Base-by-base conservation (phyloP, 1,140 invertebrate genomes). In the Nasonia vitripennis region DNA sequence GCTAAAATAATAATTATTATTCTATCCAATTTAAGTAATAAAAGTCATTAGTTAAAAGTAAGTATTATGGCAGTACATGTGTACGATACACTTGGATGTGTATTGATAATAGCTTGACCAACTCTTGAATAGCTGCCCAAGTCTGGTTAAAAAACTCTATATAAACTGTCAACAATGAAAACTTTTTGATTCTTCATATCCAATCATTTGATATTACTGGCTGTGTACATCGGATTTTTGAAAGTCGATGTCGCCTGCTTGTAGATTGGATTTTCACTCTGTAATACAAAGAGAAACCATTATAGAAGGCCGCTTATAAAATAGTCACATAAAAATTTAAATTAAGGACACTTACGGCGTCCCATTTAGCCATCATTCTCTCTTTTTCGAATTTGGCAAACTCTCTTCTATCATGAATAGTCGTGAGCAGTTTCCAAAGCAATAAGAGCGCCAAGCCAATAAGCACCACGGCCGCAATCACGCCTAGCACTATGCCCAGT, bases 221-320 rank as follows among this genome's bases (percentile, higher is more conserved):
- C 97, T 88, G 96, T 96, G 90, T 99, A 99, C 9, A 97, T 99
- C 74, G 99, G 99, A 95, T 99, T 99, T 93, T 99, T 98, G 94
- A 99, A 99, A 27, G 98, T 99, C 34, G 98, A 98, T 23, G 98
- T 99, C 12, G 98, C 98, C 95, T 98, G 98, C 92, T 98, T 98
- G 94, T 99, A 99, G 89, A 99, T 98, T 78, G 99, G 99, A 96
- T 99, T 99, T 92, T 99, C 98, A 86, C 98, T 98, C 97, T 98
- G 93, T 89, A 89, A 88, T 45, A 84, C 77, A 87, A 81, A 89
- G 74, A 37, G 12, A 84, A 55, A 55, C 34, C 11, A 45, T 70
- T 78, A 12, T n/a, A 78, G 6, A 48, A 23, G 20, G 37, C 10
- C 6, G 11, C 11, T 11, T 31, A 78, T 75, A 51, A n/a, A 23